Conservation (phyloP, 2,888 invertebrate genomes). For the Dione vanillae region DNA sequence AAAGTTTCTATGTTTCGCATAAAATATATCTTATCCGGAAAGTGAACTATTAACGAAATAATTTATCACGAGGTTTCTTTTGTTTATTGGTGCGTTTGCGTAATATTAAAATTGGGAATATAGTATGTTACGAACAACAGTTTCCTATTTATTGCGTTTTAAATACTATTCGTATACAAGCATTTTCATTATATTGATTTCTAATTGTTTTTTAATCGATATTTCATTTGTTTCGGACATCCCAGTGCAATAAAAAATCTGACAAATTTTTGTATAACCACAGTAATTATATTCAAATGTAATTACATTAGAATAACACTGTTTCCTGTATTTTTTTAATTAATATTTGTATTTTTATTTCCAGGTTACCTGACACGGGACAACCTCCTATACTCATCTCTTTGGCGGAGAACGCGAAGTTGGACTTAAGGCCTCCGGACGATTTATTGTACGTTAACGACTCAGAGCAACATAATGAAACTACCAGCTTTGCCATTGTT, state of each 20-base stretch:
- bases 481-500: conserved; percentile 69
- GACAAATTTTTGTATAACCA: background rate
- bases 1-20: no score
- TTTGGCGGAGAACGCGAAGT: conserved; percentile 84
- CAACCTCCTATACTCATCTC: conserved; percentile 85
- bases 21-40: no score
- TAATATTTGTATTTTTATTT: conserved; percentile 45
- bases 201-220: conserved; percentile 20
- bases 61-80: background rate
- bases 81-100: background rate
- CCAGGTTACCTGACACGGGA: conserved; percentile 86
- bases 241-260: background rate
- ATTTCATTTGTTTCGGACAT: conserved; percentile 23
- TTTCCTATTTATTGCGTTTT: background rate
- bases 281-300: background rate
- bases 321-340: conserved; percentile 18
- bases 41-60: no score
- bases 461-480: conserved; percentile 74
- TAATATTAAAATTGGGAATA: background rate
- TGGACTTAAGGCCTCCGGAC: conserved; percentile 84
- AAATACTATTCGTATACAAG: background rate
- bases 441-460: conserved; percentile 80
- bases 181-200: conserved; percentile 12
- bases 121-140: background rate
- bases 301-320: background rate